Evolutionary conservation across 2,888 invertebrate species (phyloP), one percentile per base, ranked within the genome.

Genomic region (Thalpophila matura): DNA sequence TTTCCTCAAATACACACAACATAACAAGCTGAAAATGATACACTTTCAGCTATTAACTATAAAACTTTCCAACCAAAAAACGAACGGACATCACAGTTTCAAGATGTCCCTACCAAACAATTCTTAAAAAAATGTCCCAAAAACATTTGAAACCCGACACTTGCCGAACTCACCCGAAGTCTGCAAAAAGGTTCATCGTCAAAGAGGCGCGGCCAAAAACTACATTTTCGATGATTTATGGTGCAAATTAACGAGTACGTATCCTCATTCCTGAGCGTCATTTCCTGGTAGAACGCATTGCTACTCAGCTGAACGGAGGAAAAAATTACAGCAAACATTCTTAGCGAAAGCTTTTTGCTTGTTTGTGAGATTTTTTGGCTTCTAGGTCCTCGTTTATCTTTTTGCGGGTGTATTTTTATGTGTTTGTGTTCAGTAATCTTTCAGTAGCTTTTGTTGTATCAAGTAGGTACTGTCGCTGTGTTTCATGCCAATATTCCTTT

Each of bases 221-320:
- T 78, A 91, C 93, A 91, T 93, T 92, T 88, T 87, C 91, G 93
- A 94, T 95, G 95, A 95, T 95, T 95, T 95, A 95, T 95, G 95
- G 87, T 86, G 90, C 93, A 94, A 94, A 95, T 95, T 95, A 95
- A 94, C 94, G 92, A 93, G 94, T 91, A 92, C 88, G 91, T 93
- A 94, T 94, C 95, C 94, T 94, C 95, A 95, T 95, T 95, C 95
- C 92, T 83, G 83, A 85, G 83, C 91, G 87, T 94, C 94, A 93
- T 94, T 95, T 95, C 95, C 95, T 95, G 95, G 93, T 90, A 93
- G 93, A 95, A 81, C 91, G 87, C 88, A 86, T 87, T 86, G 89
- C 89, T 85, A 86, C 83, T 85, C 85, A 87, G 85, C 89, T 88
- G 86, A 88, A 86, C 85, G 86, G 85, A 70, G 69, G 82, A 88